phyloP scores from a whole-genome alignment of 2,113 vertebrate genomes.

The Sphyrna mokarran region DNA sequence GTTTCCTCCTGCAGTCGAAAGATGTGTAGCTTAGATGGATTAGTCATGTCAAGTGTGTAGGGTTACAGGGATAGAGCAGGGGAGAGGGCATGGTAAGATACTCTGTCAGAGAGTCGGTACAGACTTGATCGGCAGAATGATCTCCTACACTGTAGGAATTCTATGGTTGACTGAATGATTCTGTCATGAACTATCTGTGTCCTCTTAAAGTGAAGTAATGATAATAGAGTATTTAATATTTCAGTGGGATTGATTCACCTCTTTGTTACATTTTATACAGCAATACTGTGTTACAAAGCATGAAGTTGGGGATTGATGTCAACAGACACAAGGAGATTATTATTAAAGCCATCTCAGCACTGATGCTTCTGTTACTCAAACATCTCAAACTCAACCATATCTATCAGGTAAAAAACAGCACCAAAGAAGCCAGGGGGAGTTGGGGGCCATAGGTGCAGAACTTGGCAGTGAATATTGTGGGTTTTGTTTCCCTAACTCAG shows the following conservation, averaged over 20 bases:
- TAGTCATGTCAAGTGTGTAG: too few relatives aligned
- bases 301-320: slow-evolving; percentile 92
- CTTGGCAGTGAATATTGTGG: background rate
- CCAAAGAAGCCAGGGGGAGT: background rate
- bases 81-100: too few relatives aligned
- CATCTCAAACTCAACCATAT: slow-evolving; percentile 93
- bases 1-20: too few relatives aligned
- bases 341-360: slow-evolving; percentile 85
- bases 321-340: slow-evolving; percentile 97
- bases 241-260: slow-evolving; percentile 21
- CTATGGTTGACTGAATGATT: too few relatives aligned
- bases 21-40: too few relatives aligned
- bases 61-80: too few relatives aligned
- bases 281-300: slow-evolving; percentile 91
- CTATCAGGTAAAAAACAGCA: slow-evolving; percentile 69
- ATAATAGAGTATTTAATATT: background rate
- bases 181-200: background rate
- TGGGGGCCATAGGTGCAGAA: background rate
- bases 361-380: slow-evolving; percentile 85
- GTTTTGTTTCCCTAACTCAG: background rate
- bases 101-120: too few relatives aligned
- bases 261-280: slow-evolving; percentile 51
- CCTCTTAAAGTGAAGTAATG: background rate
- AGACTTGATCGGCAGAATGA: too few relatives aligned
- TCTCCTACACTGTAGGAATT: too few relatives aligned